Evolutionary conservation across 2,888 invertebrate genomes (phyloP).

Genomic region (Trichogramma dendrolimi): DNA sequence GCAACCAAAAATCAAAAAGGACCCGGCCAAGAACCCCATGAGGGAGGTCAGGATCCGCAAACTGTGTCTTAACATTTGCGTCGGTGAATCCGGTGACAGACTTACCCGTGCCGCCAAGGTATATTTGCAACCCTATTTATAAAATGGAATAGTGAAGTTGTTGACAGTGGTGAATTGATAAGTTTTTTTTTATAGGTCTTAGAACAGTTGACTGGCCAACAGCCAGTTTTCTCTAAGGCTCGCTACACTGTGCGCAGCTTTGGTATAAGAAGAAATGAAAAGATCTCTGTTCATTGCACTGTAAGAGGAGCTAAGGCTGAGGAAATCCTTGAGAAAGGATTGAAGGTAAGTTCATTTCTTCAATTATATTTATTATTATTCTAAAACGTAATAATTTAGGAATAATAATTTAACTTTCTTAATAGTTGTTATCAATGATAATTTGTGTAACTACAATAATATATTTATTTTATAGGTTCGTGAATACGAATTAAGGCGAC

Average conservation of each 20-base stretch:
- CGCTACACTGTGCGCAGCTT: conserved; percentile 98
- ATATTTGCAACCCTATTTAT: conserved; percentile 34
- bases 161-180: neutral
- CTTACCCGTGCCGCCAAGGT: conserved; percentile 91
- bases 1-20: conserved; percentile 61
- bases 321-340: conserved; percentile 95
- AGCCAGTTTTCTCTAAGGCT: conserved; percentile 99
- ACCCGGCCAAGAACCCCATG: conserved; percentile 94
- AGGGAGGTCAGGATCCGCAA: conserved; percentile 95
- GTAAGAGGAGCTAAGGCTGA: conserved; percentile 98
- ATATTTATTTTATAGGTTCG: conserved; percentile 62
- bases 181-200: conserved; percentile 64
- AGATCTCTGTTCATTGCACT: conserved; percentile 99
- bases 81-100: conserved; percentile 99
- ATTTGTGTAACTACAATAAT: no score
- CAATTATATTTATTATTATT: no score
- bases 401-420: no score
- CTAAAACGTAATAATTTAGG: no score
- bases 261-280: conserved; percentile 99
- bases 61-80: conserved; percentile 97
- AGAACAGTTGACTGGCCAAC: conserved; percentile 98
- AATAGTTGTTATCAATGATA: no score
- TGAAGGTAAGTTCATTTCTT: conserved; percentile 69
- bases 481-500: conserved; percentile 96
- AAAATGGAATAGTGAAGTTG: neutral